Conservation (phyloP, 2,113 vertebrate species). For the Mormyrus iriodes region DNA sequence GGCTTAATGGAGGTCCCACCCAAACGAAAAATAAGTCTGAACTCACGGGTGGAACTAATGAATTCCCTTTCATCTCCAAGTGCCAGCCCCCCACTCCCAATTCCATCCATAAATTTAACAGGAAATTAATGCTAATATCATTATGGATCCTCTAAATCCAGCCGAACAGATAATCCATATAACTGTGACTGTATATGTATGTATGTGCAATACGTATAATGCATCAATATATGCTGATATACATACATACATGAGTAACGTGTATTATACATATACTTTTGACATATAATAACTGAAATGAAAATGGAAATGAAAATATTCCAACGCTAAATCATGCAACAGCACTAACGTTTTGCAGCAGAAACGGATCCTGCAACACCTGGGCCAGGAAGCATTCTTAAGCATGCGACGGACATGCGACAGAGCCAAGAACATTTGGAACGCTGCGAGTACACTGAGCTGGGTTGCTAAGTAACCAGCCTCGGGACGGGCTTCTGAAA, state of each 20-base stretch:
- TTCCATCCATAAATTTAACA: not conserved
- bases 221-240: not conserved
- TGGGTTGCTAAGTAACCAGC: constrained; percentile 25
- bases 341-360: not conserved
- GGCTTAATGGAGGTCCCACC: not conserved
- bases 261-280: not conserved
- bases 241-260: not conserved
- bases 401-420: not conserved
- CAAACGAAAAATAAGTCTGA: not conserved
- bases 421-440: not conserved
- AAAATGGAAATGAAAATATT: not conserved
- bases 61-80: constrained; percentile 1
- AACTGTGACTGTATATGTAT: not conserved
- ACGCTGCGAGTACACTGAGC: not conserved
- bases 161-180: not conserved
- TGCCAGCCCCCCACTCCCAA: not conserved
- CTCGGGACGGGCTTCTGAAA: not conserved
- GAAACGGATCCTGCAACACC: not conserved
- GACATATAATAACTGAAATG: not conserved
- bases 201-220: not conserved
- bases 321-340: not conserved
- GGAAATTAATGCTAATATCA: not conserved
- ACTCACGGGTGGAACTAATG: not conserved
- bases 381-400: not conserved
- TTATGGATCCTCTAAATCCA: not conserved